Conservation (phyloP, 2,888 invertebrate species). For the Agrochola lychnidis region DNA sequence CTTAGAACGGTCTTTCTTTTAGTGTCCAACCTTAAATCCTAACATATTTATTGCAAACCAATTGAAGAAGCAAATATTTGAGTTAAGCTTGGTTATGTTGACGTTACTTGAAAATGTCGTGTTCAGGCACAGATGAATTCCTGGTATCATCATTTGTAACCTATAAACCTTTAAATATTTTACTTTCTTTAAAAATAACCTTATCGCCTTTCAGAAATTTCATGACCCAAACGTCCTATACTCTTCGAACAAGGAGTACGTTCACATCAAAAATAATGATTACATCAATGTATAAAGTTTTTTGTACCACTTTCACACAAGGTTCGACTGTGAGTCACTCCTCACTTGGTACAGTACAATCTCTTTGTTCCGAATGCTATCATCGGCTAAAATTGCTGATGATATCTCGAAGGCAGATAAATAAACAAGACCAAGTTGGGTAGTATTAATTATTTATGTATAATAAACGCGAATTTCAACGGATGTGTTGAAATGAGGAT, state of each 20-base stretch:
- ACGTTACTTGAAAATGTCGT: neutral
- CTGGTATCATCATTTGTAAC: neutral
- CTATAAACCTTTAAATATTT: too few relatives aligned
- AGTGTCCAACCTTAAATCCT: too few relatives aligned
- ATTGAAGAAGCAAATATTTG: neutral
- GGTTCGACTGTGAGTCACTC: constrained; percentile 61
- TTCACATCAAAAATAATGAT: constrained; percentile 62
- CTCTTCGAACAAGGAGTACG: constrained; percentile 56
- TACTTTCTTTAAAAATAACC: neutral
- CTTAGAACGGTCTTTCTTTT: too few relatives aligned
- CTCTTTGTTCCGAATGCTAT: constrained; percentile 61
- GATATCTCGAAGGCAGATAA: constrained; percentile 56
- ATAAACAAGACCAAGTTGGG: constrained; percentile 50
- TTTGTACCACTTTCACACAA: constrained; percentile 69
- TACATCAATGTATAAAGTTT: constrained; percentile 53
- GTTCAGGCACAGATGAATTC: too few relatives aligned
- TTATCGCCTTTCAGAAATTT: constrained; percentile 9
- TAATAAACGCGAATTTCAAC: constrained; percentile 46
- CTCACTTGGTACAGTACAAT: constrained; percentile 38
- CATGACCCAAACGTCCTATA: constrained; percentile 33
- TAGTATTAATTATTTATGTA: constrained; percentile 46
- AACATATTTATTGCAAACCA: neutral
- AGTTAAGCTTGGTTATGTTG: too few relatives aligned
- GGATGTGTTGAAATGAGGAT: constrained; percentile 38
- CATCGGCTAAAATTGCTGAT: constrained; percentile 61